phyloP scores from a whole-genome alignment of 2,113 vertebrate genomes.

The Aix galericulata region DNA sequence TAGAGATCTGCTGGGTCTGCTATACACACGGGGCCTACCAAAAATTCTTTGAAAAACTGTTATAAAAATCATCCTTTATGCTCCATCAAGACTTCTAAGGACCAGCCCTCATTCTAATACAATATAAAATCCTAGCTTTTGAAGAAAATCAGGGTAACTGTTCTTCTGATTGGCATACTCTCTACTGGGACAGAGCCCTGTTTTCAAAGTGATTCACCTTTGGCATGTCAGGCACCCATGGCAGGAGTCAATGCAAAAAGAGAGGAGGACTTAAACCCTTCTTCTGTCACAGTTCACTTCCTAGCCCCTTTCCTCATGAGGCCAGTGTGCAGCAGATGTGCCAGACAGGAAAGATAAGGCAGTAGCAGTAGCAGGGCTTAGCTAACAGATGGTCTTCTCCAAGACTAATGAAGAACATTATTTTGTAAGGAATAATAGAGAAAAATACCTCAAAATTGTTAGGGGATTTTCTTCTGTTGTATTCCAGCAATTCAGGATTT shows the following conservation, averaged over 20 bases:
- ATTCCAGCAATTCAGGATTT: neutral
- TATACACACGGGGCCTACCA: fast-evolving
- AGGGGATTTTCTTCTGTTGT: neutral
- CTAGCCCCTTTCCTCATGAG: neutral
- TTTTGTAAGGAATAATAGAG: neutral
- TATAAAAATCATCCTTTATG: neutral
- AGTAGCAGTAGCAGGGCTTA: neutral
- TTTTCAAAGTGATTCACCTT: neutral
- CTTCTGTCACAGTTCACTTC: neutral
- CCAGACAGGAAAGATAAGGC: neutral
- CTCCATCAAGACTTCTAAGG: neutral
- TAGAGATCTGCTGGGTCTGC: neutral
- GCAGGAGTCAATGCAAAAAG: neutral
- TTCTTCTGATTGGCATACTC: neutral
- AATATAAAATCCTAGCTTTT: fast-evolving
- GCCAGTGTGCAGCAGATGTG: neutral
- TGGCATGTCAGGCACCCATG: neutral
- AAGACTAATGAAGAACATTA: neutral
- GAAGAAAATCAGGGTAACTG: neutral
- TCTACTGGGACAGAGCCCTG: neutral
- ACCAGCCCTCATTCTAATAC: neutral
- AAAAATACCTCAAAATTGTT: neutral
- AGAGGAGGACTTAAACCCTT: neutral
- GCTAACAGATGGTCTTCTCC: neutral
- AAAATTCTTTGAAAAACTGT: neutral